These are phyloP conservation scores for Galago senegalensis DNA, from an alignment of 2,797 vertebrate species.

Conservation along the genomic window DNA sequence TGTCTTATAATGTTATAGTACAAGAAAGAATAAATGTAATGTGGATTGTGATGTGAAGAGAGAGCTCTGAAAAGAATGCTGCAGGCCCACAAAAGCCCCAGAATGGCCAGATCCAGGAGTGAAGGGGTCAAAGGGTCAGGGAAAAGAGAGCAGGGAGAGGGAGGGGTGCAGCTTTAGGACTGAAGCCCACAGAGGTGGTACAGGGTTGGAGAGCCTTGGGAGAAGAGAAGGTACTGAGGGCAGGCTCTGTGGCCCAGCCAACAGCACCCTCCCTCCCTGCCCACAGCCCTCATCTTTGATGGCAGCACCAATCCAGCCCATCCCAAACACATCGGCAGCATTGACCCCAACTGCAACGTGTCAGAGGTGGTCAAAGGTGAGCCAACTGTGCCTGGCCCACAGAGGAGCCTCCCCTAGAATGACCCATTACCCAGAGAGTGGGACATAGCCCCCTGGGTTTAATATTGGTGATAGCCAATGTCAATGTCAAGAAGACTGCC, in stretches of 20 bases:
- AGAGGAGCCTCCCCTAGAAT: not conserved
- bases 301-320: constrained; percentile 96
- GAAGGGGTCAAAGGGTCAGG: not conserved
- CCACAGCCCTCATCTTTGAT: constrained; percentile 94
- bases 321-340: constrained; percentile 97
- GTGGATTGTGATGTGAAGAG: not conserved
- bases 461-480: not conserved
- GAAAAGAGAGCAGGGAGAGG: too few relatives aligned
- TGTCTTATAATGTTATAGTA: not conserved
- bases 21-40: not conserved
- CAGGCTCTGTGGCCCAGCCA: not conserved
- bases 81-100: not conserved
- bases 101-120: not conserved
- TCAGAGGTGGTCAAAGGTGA: constrained; percentile 95
- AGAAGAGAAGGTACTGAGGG: not conserved
- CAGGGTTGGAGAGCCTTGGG: not conserved
- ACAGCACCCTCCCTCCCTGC: not conserved
- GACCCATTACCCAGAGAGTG: not conserved
- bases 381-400: not conserved
- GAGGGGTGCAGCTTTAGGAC: not conserved
- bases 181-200: not conserved
- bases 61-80: not conserved
- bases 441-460: not conserved
- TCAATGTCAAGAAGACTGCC: not conserved
- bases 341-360: constrained; percentile 95